phyloP scores from a whole-genome alignment of 2,888 invertebrate species.

The Mylabris sibirica region DNA sequence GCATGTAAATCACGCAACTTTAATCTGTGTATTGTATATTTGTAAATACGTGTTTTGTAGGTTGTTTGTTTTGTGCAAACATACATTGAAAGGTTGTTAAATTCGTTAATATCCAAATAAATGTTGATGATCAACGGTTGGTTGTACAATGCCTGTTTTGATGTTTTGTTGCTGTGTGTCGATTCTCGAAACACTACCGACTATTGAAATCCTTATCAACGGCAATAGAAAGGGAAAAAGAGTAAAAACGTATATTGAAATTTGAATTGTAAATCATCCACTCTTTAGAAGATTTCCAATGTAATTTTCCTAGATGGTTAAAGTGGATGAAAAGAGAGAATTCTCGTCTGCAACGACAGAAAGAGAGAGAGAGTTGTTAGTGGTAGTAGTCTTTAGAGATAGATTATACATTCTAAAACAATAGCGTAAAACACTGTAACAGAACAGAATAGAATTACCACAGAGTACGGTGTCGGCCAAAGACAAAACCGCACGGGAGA shows the following conservation, averaged over 20 bases:
- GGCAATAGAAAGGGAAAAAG: background rate
- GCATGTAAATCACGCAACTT: slow-evolving; percentile 30
- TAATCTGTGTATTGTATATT: slow-evolving; percentile 31
- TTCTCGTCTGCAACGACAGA: background rate
- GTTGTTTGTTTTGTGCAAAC: slow-evolving; percentile 25
- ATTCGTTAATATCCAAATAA: slow-evolving; percentile 25
- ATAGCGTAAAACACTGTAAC: slow-evolving; percentile 38
- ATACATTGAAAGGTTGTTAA: slow-evolving; percentile 22
- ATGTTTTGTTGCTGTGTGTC: background rate
- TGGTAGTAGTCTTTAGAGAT: slow-evolving; percentile 28
- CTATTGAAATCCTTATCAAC: background rate
- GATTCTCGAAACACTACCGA: background rate
- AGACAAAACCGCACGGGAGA: slow-evolving; percentile 53
- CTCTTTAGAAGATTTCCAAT: background rate
- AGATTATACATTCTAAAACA: slow-evolving; percentile 34
- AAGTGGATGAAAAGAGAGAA: background rate
- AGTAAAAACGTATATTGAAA: background rate
- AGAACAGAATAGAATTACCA: slow-evolving; percentile 44
- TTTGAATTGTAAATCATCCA: background rate
- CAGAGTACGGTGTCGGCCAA: slow-evolving; percentile 42
- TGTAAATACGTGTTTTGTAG: slow-evolving; percentile 27
- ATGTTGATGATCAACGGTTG: slow-evolving; percentile 12
- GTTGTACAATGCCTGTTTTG: background rate
- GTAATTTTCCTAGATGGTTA: background rate
- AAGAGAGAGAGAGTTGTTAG: background rate